A percentile compares a stretch with the other conserved stretches of the same genome.
These are phyloP conservation scores for Leptocoma aspasia DNA, from an alignment of 2,113 vertebrate species.

Conservation along the genomic window DNA sequence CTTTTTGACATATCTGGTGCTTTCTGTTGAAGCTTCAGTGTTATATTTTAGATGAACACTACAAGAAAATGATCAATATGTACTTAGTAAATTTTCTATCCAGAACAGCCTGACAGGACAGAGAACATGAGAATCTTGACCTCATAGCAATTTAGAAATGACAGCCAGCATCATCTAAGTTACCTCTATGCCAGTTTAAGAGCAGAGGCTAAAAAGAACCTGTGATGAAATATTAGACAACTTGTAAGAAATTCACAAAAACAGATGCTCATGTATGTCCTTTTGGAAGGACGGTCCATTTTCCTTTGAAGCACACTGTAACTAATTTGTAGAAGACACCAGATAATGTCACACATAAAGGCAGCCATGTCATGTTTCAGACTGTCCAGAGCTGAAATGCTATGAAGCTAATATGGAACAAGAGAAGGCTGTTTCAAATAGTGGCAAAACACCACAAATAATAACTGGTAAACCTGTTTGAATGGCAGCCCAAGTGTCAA, in stretches of 20 bases:
- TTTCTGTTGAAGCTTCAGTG: neutral
- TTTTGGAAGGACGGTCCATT: neutral
- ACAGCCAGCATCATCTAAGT: neutral
- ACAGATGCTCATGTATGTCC: neutral
- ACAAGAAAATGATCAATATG: neutral
- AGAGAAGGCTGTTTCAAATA: neutral
- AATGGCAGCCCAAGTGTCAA: neutral
- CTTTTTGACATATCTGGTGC: neutral
- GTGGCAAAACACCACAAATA: neutral
- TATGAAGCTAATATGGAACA: neutral
- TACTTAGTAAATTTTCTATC: neutral
- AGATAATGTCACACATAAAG: conserved; percentile 29
- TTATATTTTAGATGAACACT: neutral
- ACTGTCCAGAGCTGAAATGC: neutral
- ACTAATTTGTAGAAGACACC: neutral
- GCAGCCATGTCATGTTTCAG: neutral
- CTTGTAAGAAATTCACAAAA: conserved; percentile 46
- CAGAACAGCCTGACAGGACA: neutral
- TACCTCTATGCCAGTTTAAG: neutral
- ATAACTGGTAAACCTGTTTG: neutral
- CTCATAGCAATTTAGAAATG: conserved; percentile 28
- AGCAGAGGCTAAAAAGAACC: conserved; percentile 21
- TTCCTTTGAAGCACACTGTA: neutral
- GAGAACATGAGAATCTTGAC: conserved; percentile 52
- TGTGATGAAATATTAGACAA: conserved; percentile 52